Conservation (phyloP, 2,888 invertebrate species). For the Macrosoma leucophasiata region DNA sequence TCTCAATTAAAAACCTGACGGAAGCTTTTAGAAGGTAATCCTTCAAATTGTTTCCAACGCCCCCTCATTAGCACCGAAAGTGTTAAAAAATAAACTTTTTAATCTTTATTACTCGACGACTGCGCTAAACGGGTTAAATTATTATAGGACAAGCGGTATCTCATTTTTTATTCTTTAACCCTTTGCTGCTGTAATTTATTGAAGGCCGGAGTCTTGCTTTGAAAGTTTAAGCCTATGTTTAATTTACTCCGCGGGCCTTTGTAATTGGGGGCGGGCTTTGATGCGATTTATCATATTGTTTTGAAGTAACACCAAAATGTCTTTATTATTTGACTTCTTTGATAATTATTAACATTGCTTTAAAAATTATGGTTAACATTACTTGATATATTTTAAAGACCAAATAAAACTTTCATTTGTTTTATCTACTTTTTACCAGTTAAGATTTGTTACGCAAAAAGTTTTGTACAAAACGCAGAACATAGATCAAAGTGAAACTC, state of each 20-base stretch:
- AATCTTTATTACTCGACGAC: conserved; percentile 73
- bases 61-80: conserved; percentile 75
- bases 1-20: conserved; percentile 76
- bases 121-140: conserved; percentile 73
- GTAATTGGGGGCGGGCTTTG: conserved; percentile 55
- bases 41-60: conserved; percentile 76
- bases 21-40: conserved; percentile 77
- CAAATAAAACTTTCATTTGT: no score
- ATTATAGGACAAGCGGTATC: conserved; percentile 66
- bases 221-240: conserved; percentile 55
- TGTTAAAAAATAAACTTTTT: conserved; percentile 76
- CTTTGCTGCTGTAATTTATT: conserved; percentile 61
- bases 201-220: conserved; percentile 53
- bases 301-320: no score
- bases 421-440: no score
- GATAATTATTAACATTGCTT: background rate
- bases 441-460: no score
- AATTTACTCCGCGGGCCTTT: conserved; percentile 45
- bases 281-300: conserved; percentile 22
- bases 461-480: no score
- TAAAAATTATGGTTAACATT: background rate
- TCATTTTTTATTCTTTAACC: conserved; percentile 66
- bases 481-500: no score
- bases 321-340: conserved; percentile 8
- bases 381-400: conserved; percentile 5